A percentile compares a stretch with the other conserved stretches of the same genome.
Evolutionary conservation across 2,888 invertebrate species (phyloP).

Genomic region (Drosophila cognata): DNA sequence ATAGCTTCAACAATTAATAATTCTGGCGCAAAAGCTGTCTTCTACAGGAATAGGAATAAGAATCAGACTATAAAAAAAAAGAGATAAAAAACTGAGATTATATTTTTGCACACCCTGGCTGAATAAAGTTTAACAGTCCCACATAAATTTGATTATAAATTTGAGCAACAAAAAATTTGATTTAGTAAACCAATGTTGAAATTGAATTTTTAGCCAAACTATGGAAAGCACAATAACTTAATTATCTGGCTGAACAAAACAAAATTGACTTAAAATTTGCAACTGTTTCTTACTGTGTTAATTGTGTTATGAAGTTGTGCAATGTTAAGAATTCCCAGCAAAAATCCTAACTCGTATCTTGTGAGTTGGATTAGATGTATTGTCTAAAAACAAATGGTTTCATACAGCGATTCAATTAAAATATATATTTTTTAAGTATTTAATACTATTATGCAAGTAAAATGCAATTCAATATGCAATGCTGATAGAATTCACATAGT

Average conservation of each 20-base stretch:
- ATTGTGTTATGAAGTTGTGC: not conserved
- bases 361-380: not conserved
- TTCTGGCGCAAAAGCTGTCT: fast-evolving
- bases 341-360: not conserved
- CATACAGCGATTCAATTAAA: no score
- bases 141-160: not conserved
- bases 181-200: not conserved
- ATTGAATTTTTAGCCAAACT: not conserved
- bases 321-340: not conserved
- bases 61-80: not conserved
- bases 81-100: not conserved
- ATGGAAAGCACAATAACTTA: not conserved
- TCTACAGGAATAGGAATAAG: not conserved
- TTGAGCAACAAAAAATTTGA: not conserved
- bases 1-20: not conserved
- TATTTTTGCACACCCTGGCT: not conserved
- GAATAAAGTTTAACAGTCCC: not conserved
- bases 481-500: not conserved
- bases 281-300: not conserved
- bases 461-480: not conserved
- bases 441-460: no score
- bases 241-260: not conserved
- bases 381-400: not conserved
- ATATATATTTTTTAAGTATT: no score
- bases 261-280: not conserved